Evolutionary conservation across 1,140 invertebrate species (phyloP), one percentile per base, ranked within the genome.

Genomic region (Samia ricini): DNA sequence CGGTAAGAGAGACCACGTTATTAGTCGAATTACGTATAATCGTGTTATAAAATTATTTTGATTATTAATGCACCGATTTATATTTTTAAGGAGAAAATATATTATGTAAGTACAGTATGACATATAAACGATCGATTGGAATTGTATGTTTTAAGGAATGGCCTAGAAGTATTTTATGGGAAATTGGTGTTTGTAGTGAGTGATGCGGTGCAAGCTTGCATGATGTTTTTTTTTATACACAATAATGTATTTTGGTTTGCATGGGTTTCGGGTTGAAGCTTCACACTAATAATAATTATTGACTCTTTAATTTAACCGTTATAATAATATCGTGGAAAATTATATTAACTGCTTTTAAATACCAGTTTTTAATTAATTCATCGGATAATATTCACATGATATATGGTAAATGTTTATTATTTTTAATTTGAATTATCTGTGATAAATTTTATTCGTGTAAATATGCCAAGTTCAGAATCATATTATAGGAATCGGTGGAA

Each of bases 1-100:
- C 56, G 83, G 85, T 88, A 82, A 88, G 83, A 57, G 56, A 29
- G 33, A 42, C 15, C 4, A 15, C 33, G 12, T 42, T 42, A 42
- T 42, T 3, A 12, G 0, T 4, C 21, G 8, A 52, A 21, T 12
- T 10, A 50, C 6, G 0, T 21, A 15, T 22, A 52, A 52, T 21
- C 24, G n/a, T 29, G 55, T 7, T 56, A 19, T 19, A 55, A 54
- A 4, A 18, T 20, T 29, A 24, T 12, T 57, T 29, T 12, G 6
- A 23, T 26, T 55, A 48, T 52, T 52, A 42, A 42, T 42, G 33
- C 10, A 42, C n/a, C 12, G n/a, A 36, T 36, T 42, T 42, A 15
- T 42, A 42, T 42, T 42, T 42, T 42, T 42, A 42, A 42, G 33
- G 33, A 42, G 33, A 42, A 0, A 12, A 15, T 42, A 12, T 15